Evolutionary conservation across 2,888 invertebrate species (phyloP).

Genomic region (Galeopsomyia nigrocyanea): DNA sequence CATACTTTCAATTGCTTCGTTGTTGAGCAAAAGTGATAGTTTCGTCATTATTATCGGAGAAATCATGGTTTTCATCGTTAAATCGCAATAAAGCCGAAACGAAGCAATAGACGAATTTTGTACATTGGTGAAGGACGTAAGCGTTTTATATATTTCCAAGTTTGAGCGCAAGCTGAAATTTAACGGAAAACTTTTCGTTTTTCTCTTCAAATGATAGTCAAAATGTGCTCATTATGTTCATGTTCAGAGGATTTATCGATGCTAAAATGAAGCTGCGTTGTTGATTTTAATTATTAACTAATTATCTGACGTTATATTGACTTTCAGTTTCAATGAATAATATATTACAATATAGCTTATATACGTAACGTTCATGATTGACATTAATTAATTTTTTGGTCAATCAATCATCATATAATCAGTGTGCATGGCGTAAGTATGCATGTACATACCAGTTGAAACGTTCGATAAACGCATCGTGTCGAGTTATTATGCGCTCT

Average conservation of each 20-base stretch:
- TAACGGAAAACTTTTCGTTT: too few relatives aligned
- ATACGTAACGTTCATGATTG: neutral
- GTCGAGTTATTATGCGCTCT: too few relatives aligned
- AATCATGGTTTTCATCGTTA: slow-evolving; percentile 5
- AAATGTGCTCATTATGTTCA: too few relatives aligned
- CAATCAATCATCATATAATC: slow-evolving; percentile 8
- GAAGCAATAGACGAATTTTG: slow-evolving; percentile 36
- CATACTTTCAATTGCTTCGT: slow-evolving; percentile 18
- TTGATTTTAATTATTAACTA: too few relatives aligned
- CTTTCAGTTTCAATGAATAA: slow-evolving; percentile 43
- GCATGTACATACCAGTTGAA: slow-evolving; percentile 35
- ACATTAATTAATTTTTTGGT: neutral
- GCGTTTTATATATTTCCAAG: slow-evolving; percentile 33
- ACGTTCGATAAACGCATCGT: slow-evolving; percentile 36
- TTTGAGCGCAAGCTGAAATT: too few relatives aligned
- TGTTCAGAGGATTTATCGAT: too few relatives aligned
- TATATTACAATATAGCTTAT: neutral
- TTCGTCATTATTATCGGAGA: too few relatives aligned
- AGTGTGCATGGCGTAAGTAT: neutral
- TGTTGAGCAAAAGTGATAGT: neutral
- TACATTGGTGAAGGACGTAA: slow-evolving; percentile 14
- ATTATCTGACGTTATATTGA: slow-evolving; percentile 7
- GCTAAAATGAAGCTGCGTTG: too few relatives aligned
- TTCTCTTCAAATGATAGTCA: too few relatives aligned
- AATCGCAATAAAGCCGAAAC: slow-evolving; percentile 31